A percentile compares a stretch with the other conserved stretches of the same genome.
phyloP scores from a whole-genome alignment of 2,113 vertebrate genomes.

The Columba livia region DNA sequence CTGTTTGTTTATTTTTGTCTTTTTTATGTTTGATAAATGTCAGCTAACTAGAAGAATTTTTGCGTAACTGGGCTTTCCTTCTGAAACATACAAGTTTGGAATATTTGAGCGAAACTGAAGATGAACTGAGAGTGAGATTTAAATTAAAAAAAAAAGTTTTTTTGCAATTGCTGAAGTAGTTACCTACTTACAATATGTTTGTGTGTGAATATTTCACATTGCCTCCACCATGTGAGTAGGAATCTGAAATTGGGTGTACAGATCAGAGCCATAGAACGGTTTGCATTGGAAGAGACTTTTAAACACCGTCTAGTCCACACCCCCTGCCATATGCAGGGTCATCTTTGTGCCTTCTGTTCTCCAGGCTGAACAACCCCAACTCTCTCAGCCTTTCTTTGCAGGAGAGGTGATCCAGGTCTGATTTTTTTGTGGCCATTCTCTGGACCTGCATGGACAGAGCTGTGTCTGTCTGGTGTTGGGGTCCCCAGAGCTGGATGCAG shows the following conservation, averaged over 20 bases:
- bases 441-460: background rate
- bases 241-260: background rate
- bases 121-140: background rate
- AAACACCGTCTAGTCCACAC: background rate
- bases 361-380: background rate
- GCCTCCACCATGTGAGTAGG: rapidly evolving
- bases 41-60: background rate
- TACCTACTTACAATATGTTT: background rate
- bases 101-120: background rate
- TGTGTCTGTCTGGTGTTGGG: background rate
- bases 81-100: background rate
- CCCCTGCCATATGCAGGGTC: no score
- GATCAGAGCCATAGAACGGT: background rate
- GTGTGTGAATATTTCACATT: background rate
- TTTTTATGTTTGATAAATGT: background rate
- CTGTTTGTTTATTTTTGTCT: background rate
- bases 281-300: background rate
- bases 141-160: background rate
- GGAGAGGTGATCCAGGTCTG: background rate
- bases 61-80: background rate
- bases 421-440: background rate
- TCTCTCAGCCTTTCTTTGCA: background rate
- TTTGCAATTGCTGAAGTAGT: background rate
- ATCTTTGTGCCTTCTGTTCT: background rate
- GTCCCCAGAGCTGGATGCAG: background rate